Evolutionary conservation across 2,888 invertebrate species (phyloP), one percentile per base, ranked within the genome.

Genomic region (Fabriciana adippe): DNA sequence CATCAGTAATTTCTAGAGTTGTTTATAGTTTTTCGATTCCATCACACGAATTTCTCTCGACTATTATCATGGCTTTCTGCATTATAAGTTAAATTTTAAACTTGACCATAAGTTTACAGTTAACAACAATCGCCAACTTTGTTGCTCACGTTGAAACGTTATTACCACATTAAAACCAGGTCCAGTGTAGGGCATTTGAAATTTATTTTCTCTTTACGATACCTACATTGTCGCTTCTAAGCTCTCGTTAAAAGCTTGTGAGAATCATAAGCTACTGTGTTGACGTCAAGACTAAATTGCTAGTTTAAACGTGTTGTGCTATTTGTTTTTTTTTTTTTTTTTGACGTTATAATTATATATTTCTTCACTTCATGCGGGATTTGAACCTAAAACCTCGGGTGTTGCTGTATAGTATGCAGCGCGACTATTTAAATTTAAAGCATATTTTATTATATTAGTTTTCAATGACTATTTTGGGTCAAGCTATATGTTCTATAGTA

Each of bases 151-250:
- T 53, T 61, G 61, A 61, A 61, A 53, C 51, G 70, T 72, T 73
- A 70, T 72, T 71, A 71, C 66, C 69, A 64, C 72, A 72, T 75
- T 73, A 73, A 74, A 74, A 72, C 71, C 70, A 68, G 70, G 69
- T 71, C 70, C 67, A 73, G 74, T 74, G 75, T 72, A 72, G 70
- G 68, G 76, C 71, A 72, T 71, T 70, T 75, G 74, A 70, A 74
- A 76, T 77, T 75, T 76, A 78, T 76, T 72, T 68, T 66, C 74
- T 66, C 71, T 75, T 77, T 72, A 76, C 76, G 73, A 67, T 65
- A 48, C 54, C 69, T 66, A 78, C 78, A 76, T 69, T 73, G 78
- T 78, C 56, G 73, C 35, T 68, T 73, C 68, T 72, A 68, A 72
- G 66, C 66, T 71, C 69, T 73, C 68, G 63, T 68, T 73, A 69